Evolutionary conservation across 2,113 vertebrate genomes (phyloP), one percentile per base, ranked within the genome.

Genomic region (Galemys pyrenaicus): DNA sequence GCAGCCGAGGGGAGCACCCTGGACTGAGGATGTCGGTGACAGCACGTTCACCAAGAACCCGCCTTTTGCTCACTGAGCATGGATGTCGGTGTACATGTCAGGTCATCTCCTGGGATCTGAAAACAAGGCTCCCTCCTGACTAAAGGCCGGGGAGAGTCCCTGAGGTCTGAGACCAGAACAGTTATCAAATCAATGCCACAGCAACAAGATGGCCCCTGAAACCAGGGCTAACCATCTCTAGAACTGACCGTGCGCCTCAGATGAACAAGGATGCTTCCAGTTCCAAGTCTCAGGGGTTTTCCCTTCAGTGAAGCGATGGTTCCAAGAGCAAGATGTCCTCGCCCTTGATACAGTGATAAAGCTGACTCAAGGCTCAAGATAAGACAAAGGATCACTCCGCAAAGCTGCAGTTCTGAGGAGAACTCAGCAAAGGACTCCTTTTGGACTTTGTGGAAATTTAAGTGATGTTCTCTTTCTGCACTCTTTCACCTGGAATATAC

Each of bases 151-250:
- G 10, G 41, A 64, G 83, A 51, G 22, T 79, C 68, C 82, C 73
- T 20, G 16, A 85, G 10, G 51, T 65, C 49, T n/a, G 44, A 94
- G 30, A 82, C 74, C 58, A 83, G 70, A 91, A 39, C 39, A 79
- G 88, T 92, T 77, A 80, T 89, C 74, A 86, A 83, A 88, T 49
- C 80, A 46, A 87, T 68, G 32, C 60, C 71, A 64, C 20, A 85
- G 44, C 93, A 91, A 39, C 4, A 84, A 51, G 65, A 92, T 4
- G 15, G 68, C 75, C n/a, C 62, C 87, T 28, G 24, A 20, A 49
- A 92, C 74, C 28, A 56, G 30, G 39, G 30, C 19, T n/a, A 39
- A 12, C 26, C 51, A 82, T 73, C 86, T 77, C 78, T 15, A 80
- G 37, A 92, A 73, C 0, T 15, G 17, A 87, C 46, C 16, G 68